Evolutionary conservation across 2,888 invertebrate species (phyloP), one percentile per base, ranked within the genome.

Genomic region (Lycaena phlaeas): DNA sequence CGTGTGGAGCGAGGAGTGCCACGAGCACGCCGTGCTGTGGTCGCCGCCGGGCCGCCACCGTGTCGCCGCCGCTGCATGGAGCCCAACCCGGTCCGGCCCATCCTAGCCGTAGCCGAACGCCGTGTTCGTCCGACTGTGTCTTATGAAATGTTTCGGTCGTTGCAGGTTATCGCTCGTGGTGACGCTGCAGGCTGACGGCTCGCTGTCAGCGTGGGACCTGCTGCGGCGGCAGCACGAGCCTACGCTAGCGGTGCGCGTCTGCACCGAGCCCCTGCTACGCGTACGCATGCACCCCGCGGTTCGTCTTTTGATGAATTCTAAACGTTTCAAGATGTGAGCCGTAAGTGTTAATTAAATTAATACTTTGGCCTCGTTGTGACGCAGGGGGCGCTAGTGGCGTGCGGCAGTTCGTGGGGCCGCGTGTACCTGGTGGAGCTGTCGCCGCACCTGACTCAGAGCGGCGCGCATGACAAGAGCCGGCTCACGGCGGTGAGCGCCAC

Each of bases 1-100:
- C 53, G 91, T 97, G 53, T 97, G 96, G 96, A 94, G 95, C 2
- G 97, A 97, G 72, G 97, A 97, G 63, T 95, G 96, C 62, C 88
- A 90, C 44, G 97, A 97, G 65, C 95, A 95, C 30, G 89, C 95
- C 4, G 92, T 97, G 31, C 88, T 96, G 66, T 96, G 95, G 95
- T 94, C 96, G 7, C 87, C 89, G 56, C 87, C 86, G 53, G 87
- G 87, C 53, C 86, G 87, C 11, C 85, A 88, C 4, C 82, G 87
- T 62, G 59, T 95, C 44, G 91, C 92, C 0, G 90, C 90, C 56
- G 95, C 92, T 2, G 88, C 90, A 27, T 96, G 96, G 95, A 94
- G 94, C 64, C 92, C 93, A 14, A 90, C 92, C 1, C 87, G 90
- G 89, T 88, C 27, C n/a, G n/a, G n/a, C n/a, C n/a, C n/a, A n/a